These are phyloP conservation scores for Papilio polytes DNA, from an alignment of 1,140 invertebrate species.

Conservation along the genomic window DNA sequence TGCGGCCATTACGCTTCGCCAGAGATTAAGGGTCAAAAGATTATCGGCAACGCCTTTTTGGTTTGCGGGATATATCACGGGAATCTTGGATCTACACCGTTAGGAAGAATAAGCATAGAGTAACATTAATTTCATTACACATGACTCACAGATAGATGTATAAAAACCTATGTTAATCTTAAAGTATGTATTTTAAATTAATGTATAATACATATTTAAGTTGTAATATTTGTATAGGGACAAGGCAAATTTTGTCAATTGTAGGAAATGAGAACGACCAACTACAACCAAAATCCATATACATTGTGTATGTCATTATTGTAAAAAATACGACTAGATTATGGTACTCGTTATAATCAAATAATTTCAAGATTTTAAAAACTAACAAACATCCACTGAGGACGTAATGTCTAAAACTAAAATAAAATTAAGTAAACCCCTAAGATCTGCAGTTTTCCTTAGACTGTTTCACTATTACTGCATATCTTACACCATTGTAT, in stretches of 20 bases:
- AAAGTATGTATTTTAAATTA: too few species aligned
- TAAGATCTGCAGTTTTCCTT: background rate
- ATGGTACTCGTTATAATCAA: too few species aligned
- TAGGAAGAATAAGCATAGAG: background rate
- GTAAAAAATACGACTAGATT: background rate
- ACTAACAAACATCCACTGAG: background rate
- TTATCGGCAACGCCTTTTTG: slow-evolving; percentile 38
- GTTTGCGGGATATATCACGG: slow-evolving; percentile 11
- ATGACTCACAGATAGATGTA: too few species aligned
- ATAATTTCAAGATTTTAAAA: too few species aligned
- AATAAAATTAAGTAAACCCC: background rate
- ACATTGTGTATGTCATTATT: background rate
- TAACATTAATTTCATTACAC: background rate
- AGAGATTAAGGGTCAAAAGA: slow-evolving; percentile 34
- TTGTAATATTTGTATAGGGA: too few species aligned
- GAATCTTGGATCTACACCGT: slow-evolving; percentile 23
- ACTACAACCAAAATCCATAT: background rate
- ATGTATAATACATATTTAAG: too few species aligned
- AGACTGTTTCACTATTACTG: background rate
- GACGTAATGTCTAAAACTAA: background rate
- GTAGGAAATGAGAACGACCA: background rate
- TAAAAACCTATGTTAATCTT: too few species aligned
- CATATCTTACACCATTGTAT: background rate
- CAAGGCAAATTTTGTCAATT: background rate
- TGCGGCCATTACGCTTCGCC: slow-evolving; percentile 34